Percentiles rank a stretch among this genome's conserved stretches.
phyloP scores from a whole-genome alignment of 2,888 invertebrate genomes.

The Cantharis flavilabris region DNA sequence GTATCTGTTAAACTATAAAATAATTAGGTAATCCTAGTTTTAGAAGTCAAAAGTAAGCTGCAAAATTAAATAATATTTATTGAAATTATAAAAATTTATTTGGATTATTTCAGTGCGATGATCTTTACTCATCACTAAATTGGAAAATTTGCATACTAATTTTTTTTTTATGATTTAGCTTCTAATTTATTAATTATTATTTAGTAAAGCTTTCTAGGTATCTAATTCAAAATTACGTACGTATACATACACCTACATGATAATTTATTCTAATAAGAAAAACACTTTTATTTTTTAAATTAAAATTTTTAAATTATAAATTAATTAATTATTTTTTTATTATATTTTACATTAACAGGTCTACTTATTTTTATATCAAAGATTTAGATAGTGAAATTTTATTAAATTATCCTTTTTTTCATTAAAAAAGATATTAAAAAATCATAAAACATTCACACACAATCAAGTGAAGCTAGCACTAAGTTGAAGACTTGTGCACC shows the following conservation, averaged over 20 bases:
- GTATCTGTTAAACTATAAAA: too few species aligned
- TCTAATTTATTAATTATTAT: not conserved
- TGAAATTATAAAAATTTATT: not conserved
- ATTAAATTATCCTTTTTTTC: too few species aligned
- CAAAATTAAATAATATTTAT: too few species aligned
- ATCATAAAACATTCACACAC: too few species aligned
- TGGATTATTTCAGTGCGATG: not conserved
- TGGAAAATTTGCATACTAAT: not conserved
- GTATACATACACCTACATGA: not conserved
- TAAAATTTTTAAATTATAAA: not conserved
- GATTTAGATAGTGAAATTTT: too few species aligned
- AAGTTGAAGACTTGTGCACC: too few species aligned
- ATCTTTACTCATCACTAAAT: not conserved
- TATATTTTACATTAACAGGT: not conserved
- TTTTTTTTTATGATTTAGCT: not conserved
- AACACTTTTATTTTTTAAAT: not conserved
- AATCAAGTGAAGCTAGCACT: too few species aligned
- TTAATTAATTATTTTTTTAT: not conserved
- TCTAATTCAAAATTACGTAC: not conserved
- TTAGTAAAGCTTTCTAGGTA: not conserved
- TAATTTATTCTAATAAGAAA: not conserved
- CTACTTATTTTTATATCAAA: not conserved
- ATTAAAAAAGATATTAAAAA: too few species aligned
- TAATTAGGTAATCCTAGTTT: too few species aligned
- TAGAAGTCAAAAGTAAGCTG: too few species aligned